phyloP scores from a whole-genome alignment of 2,797 vertebrate species.

The Rhyacichthys aspro region DNA sequence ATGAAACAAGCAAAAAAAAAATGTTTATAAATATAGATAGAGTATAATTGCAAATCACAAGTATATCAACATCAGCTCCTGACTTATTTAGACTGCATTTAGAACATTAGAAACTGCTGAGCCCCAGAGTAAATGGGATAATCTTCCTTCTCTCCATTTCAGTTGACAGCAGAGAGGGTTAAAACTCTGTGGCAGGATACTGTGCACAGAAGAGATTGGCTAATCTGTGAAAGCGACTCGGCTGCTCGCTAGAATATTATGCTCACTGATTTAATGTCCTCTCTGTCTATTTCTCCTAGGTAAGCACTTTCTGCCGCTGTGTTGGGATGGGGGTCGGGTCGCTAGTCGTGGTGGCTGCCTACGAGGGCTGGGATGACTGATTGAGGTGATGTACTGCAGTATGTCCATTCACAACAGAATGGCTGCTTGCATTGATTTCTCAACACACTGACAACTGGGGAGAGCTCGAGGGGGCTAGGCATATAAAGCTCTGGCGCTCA shows the following conservation, averaged over 20 bases:
- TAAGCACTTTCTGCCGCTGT: slow-evolving; percentile 81
- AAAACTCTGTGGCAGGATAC: slow-evolving; percentile 66
- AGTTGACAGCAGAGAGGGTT: slow-evolving; percentile 69
- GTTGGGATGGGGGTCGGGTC: slow-evolving; percentile 67
- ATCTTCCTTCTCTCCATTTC: slow-evolving; percentile 76
- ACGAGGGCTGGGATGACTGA: slow-evolving; percentile 75
- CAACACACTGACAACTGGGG: slow-evolving; percentile 52
- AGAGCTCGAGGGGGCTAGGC: slow-evolving; percentile 24
- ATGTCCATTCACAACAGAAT: slow-evolving; percentile 70
- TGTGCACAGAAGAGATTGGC: slow-evolving; percentile 75
- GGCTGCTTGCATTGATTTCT: slow-evolving; percentile 60
- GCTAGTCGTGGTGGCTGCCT: slow-evolving; percentile 64
- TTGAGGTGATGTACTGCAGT: slow-evolving; percentile 81
- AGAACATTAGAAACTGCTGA: slow-evolving; percentile 67
- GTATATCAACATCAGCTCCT: slow-evolving; percentile 30
- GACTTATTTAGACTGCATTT: slow-evolving; percentile 41
- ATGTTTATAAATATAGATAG: too few relatives aligned
- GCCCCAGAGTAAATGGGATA: slow-evolving; percentile 62
- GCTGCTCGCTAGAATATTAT: slow-evolving; percentile 77
- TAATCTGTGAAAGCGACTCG: slow-evolving; percentile 78
- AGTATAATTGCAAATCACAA: slow-evolving; percentile 28
- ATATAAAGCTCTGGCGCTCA: slow-evolving; percentile 27
- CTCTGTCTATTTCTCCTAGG: slow-evolving; percentile 82
- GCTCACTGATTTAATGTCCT: slow-evolving; percentile 79
- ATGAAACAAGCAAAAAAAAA: slow-evolving; percentile 24